phyloP scores from a whole-genome alignment of 2,113 vertebrate species.

The Otus sunia region DNA sequence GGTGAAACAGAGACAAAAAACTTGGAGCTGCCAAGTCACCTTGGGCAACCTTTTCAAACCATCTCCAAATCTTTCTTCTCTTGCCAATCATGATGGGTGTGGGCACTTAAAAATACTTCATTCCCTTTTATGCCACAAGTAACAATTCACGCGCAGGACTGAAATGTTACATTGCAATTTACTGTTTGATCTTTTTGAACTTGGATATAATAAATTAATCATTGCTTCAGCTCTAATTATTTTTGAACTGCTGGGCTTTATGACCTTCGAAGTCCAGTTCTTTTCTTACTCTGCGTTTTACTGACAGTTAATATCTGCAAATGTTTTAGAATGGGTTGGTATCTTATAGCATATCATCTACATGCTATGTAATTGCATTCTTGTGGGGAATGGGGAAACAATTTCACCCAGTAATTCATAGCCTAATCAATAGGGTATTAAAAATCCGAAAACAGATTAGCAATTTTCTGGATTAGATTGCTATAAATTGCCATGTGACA shows the following conservation, averaged over 20 bases:
- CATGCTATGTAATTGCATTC: not conserved
- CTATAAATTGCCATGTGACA: not conserved
- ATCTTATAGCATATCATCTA: not conserved
- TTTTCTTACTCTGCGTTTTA: not conserved
- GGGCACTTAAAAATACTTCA: slow-evolving; percentile 14
- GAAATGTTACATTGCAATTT: slow-evolving; percentile 23
- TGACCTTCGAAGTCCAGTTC: not conserved
- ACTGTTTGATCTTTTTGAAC: slow-evolving; percentile 37
- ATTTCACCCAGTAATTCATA: not conserved
- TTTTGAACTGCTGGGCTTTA: slow-evolving; percentile 27
- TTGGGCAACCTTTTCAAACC: slow-evolving; percentile 27
- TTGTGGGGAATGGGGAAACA: not conserved
- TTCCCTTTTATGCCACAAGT: slow-evolving; percentile 39
- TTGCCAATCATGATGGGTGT: slow-evolving; percentile 55
- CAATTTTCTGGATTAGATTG: not conserved
- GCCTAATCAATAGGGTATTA: not conserved
- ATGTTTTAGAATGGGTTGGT: not conserved
- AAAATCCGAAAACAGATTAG: not conserved
- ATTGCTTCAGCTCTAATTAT: not conserved
- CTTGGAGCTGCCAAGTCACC: slow-evolving; percentile 42
- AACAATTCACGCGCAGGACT: not conserved
- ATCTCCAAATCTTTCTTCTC: slow-evolving; percentile 34
- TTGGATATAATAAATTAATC: slow-evolving; percentile 14
- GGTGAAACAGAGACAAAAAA: slow-evolving; percentile 19
- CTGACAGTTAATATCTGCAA: not conserved